Percentiles rank a stretch among this genome's conserved stretches.
phyloP scores from a whole-genome alignment of 2,888 invertebrate genomes.

The Microctonus aethiopoides region DNA sequence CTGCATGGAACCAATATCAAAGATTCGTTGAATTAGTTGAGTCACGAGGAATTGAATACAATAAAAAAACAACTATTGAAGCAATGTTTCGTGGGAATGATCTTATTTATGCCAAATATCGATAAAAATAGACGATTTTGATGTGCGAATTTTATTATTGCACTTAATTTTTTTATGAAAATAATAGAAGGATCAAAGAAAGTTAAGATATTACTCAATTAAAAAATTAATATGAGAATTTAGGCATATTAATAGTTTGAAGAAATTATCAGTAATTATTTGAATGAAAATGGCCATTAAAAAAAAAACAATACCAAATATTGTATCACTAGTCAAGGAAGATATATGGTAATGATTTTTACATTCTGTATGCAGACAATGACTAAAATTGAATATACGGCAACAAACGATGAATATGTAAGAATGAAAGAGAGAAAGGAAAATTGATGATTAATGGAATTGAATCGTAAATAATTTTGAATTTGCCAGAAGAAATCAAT shows the following conservation, averaged over 20 bases:
- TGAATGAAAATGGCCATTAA: slow-evolving; percentile 22
- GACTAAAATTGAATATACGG: background rate
- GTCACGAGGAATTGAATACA: slow-evolving; percentile 53
- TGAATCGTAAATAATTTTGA: too few species aligned
- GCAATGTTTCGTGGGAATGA: slow-evolving; percentile 63
- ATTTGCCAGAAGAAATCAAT: slow-evolving; percentile 1
- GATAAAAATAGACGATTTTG: slow-evolving; percentile 39
- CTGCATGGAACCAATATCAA: slow-evolving; percentile 62
- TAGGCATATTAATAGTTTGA: too few species aligned
- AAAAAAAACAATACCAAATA: slow-evolving; percentile 37
- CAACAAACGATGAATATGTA: background rate
- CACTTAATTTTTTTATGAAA: background rate
- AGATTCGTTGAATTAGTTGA: slow-evolving; percentile 57
- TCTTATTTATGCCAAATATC: slow-evolving; percentile 55
- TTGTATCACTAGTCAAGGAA: slow-evolving; percentile 40
- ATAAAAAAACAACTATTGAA: slow-evolving; percentile 57
- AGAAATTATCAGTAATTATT: background rate
- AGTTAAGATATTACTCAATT: background rate
- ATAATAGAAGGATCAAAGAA: background rate
- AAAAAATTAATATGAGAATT: too few species aligned
- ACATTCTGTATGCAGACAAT: slow-evolving; percentile 1
- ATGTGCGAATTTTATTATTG: background rate
- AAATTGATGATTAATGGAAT: slow-evolving; percentile 15
- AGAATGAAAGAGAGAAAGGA: background rate
- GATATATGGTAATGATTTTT: background rate